Conservation (phyloP, 2,113 vertebrate species). For the Plotosus lineatus region DNA sequence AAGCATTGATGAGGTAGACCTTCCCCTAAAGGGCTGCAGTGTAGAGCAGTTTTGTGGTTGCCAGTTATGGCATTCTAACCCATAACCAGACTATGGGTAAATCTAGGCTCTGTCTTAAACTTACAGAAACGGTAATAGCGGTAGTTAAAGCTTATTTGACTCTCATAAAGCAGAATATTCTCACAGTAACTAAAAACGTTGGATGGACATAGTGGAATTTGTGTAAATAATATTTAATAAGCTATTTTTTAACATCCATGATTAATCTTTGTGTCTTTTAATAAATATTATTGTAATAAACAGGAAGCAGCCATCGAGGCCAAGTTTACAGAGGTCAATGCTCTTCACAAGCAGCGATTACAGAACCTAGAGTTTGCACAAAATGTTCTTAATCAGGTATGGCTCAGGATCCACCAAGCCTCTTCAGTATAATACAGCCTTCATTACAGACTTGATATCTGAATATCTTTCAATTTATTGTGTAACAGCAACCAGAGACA, state of each 20-base stretch:
- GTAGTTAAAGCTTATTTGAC: not conserved
- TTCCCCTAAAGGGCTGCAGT: too few relatives aligned
- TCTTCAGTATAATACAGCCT: not conserved
- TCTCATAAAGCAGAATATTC: not conserved
- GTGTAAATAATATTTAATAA: not conserved
- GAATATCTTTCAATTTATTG: not conserved
- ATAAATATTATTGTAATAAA: not conserved
- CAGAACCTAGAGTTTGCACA: constrained; percentile 91
- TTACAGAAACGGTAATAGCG: too few relatives aligned
- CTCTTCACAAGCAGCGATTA: constrained; percentile 84
- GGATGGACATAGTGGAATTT: not conserved
- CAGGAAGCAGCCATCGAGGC: constrained; percentile 88
- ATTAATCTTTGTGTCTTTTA: constrained; percentile 28
- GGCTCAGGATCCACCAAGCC: constrained; percentile 31
- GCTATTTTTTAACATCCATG: not conserved
- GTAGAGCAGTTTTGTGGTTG: too few relatives aligned
- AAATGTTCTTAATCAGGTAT: constrained; percentile 87
- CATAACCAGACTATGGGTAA: too few relatives aligned
- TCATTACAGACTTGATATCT: not conserved
- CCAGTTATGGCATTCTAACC: too few relatives aligned
- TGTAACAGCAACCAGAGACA: constrained; percentile 81
- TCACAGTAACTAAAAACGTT: not conserved
- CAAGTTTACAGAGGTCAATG: constrained; percentile 88
- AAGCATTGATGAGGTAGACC: too few relatives aligned
- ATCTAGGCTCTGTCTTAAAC: too few relatives aligned